Conservation (phyloP, 1,140 invertebrate genomes). For the Schlechtendalia chinensis region DNA sequence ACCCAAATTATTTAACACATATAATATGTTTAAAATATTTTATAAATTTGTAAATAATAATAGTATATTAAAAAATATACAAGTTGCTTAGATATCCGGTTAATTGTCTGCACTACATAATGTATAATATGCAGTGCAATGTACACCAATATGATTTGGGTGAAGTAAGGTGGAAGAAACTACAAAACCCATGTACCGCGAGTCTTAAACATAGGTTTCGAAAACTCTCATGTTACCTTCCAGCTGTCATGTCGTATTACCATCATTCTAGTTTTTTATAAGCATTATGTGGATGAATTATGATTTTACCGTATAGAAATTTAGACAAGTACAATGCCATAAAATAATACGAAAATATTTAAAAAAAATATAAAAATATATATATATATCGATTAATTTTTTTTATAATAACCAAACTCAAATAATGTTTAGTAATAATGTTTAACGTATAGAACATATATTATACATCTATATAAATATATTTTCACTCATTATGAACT, state of each 20-base stretch:
- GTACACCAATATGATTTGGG: constrained; percentile 29
- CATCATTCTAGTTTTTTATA: constrained; percentile 21
- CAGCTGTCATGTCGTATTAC: constrained; percentile 38
- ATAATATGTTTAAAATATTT: not conserved
- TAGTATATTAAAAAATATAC: not conserved
- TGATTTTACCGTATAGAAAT: constrained; percentile 25
- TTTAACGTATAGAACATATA: no score
- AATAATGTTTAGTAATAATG: no score
- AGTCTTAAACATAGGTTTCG: constrained; percentile 23
- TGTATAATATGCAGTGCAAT: constrained; percentile 7
- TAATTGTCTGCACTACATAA: constrained; percentile 32
- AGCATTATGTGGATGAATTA: constrained; percentile 32
- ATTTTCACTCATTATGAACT: no score
- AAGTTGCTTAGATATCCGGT: constrained; percentile 35
- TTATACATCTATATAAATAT: no score
- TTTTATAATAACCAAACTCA: no score
- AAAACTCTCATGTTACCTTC: constrained; percentile 45
- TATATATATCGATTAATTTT: no score
- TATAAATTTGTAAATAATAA: constrained; percentile 19
- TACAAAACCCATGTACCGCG: constrained; percentile 46
- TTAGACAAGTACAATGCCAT: constrained; percentile 7
- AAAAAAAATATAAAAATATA: no score
- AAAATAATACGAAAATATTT: not conserved
- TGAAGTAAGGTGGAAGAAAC: constrained; percentile 42
- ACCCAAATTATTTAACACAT: not conserved